phyloP scores from a whole-genome alignment of 2,888 invertebrate species.

The Acronicta leporina region DNA sequence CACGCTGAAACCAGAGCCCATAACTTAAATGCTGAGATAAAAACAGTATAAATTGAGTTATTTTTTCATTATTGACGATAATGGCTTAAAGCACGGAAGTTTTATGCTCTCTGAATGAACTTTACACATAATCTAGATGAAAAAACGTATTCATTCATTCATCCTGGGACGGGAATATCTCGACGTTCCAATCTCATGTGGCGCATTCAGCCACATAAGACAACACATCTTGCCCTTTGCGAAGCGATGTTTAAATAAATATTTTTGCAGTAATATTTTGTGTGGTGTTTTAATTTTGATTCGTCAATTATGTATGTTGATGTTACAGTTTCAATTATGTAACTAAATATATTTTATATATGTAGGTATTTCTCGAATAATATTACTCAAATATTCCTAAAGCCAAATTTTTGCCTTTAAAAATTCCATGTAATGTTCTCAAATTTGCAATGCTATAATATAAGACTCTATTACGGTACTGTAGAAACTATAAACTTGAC shows the following conservation, averaged over 20 bases:
- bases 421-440: no score
- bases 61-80: slow-evolving; percentile 49
- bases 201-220: slow-evolving; percentile 61
- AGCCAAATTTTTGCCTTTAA: no score
- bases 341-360: no score
- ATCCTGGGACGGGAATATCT: slow-evolving; percentile 39
- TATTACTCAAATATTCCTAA: no score
- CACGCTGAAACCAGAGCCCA: slow-evolving; percentile 18
- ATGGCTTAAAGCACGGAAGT: slow-evolving; percentile 48
- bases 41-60: slow-evolving; percentile 50
- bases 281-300: slow-evolving; percentile 4
- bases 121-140: slow-evolving; percentile 55
- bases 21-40: slow-evolving; percentile 33
- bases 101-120: slow-evolving; percentile 53
- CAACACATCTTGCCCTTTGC: slow-evolving; percentile 41
- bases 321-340: not conserved
- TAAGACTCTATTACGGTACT: no score
- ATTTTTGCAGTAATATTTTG: slow-evolving; percentile 32
- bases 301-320: slow-evolving; percentile 12
- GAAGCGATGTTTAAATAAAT: slow-evolving; percentile 34
- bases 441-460: no score
- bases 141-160: slow-evolving; percentile 52
- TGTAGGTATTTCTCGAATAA: no score
- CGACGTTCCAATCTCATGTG: slow-evolving; percentile 55
- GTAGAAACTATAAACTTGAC: no score